Evolutionary conservation across 1,140 invertebrate species (phyloP), one percentile per base, ranked within the genome.

Genomic region (Gonatopus flavifemur): DNA sequence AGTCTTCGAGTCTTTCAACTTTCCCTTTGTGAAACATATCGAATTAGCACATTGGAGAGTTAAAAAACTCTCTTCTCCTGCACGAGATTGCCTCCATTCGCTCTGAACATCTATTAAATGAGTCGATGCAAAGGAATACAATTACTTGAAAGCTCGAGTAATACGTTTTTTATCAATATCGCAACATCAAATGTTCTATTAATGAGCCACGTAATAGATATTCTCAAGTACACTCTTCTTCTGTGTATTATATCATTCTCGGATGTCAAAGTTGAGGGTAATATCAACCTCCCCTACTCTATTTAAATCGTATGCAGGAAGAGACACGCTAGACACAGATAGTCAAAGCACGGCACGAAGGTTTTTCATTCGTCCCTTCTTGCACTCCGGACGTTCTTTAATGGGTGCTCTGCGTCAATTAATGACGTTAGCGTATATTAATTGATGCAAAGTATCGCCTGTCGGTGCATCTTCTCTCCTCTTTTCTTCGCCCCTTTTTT

Each of bases 191-290:
- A n/a, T n/a, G n/a, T n/a, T n/a, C n/a, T n/a, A n/a, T n/a, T n/a
- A n/a, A n/a, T n/a, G n/a, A n/a, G n/a, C n/a, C 60, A 55, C 43
- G 49, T 57, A n/a, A 57, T 64, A 57, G n/a, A 67, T 61, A 60
- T 62, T 67, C 59, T 62, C 58, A 61, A 69, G 66, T n/a, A n/a
- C 57, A 62, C 63, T 64, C 60, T 63, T 62, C 53, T 62, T 33
- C 48, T 49, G 54, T n/a, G n/a, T n/a, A 67, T 67, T 66, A 64
- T 67, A 64, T 66, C 54, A 56, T 48, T 47, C 59, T 65, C 45
- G 66, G 59, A 66, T 62, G 64, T 62, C 55, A 52, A 66, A 69
- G 65, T 66, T 64, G 58, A 64, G 57, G 35, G 21, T 35, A 32
- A 19, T 32, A 38, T n/a, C 16, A 54, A 40, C 32, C n/a, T n/a